Base-by-base conservation (phyloP, 1,140 invertebrate genomes). In the Aphidius gifuensis region DNA sequence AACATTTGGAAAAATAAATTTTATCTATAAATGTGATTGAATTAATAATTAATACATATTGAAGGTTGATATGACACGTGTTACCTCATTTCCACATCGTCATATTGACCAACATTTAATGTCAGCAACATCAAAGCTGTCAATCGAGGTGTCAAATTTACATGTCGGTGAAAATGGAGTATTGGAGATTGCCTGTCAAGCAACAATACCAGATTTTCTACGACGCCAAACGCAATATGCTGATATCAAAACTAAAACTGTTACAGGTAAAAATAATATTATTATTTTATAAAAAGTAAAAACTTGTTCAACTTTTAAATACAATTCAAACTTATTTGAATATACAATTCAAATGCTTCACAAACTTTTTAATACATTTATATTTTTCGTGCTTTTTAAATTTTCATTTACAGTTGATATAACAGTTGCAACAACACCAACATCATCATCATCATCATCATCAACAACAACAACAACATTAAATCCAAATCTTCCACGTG, bases 121-220 rank as follows among this genome's bases (percentile, higher is more conserved):
- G 68, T 79, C 74, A 44, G 70, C 74, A 23, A 75, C 67, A 38
- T 67, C 74, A 44, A 71, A 85, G 44, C 74, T 88, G 43, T 83
- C 83, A 64, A 85, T 89, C 66, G 84, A 89, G 58, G 82, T 90
- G 62, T 84, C 85, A 0, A 85, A 83, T 43, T 78, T 88, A 60
- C 85, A 88, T 69, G 78, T 85, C 39, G 83, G 81, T 57, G 82
- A 84, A n/a, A 87, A 88, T 70, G 86, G 88, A 47, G 80, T 82
- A 53, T 80, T 90, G 51, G 84, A 86, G 62, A 84, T 91, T 60
- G 89, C 85, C 58, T 91, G 89, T 68, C 79, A 88, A 50, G 84
- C 88, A 58, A 90, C 89, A 46, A 91, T 91, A 72, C 89, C 89
- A 2, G 84, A 84, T 65, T 88, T 87, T 56, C 80, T 85, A 3